These are phyloP conservation scores for Anser brachyrhynchus DNA, from an alignment of 2,113 vertebrate species.

Conservation along the genomic window DNA sequence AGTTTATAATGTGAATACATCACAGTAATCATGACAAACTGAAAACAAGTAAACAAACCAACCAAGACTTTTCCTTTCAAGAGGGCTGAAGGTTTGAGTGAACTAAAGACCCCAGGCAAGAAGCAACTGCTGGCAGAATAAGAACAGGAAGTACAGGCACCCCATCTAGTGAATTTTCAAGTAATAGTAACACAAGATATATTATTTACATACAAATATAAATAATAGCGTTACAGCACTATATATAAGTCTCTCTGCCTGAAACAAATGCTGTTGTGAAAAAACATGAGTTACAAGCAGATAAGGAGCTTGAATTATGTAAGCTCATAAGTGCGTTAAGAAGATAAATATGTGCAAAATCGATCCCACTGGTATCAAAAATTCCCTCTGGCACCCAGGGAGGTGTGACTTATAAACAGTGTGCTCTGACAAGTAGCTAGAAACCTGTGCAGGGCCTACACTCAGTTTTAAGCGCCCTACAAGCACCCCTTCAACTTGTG, in stretches of 20 bases:
- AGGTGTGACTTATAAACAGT: background rate
- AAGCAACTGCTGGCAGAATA: background rate
- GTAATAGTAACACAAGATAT: background rate
- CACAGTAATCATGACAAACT: background rate
- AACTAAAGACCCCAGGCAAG: background rate
- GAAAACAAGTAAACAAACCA: background rate
- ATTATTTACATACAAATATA: background rate
- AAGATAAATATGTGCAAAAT: rapidly evolving
- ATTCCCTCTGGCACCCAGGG: rapidly evolving
- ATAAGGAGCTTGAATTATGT: background rate
- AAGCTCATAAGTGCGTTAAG: background rate
- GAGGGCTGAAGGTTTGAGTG: rapidly evolving
- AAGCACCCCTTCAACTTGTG: background rate
- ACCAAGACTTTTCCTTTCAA: background rate
- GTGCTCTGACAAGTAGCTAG: rapidly evolving
- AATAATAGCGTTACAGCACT: background rate
- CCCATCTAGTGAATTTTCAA: background rate
- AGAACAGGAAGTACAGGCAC: background rate
- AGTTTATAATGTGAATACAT: background rate
- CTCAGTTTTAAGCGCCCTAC: rapidly evolving
- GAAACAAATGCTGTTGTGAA: background rate
- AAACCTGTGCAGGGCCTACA: rapidly evolving
- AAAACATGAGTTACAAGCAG: background rate
- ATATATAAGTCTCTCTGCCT: background rate
- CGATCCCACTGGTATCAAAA: background rate